Evolutionary conservation across 2,797 vertebrate species (phyloP), one percentile per base, ranked within the genome.

Genomic region (Vireo griseus): DNA sequence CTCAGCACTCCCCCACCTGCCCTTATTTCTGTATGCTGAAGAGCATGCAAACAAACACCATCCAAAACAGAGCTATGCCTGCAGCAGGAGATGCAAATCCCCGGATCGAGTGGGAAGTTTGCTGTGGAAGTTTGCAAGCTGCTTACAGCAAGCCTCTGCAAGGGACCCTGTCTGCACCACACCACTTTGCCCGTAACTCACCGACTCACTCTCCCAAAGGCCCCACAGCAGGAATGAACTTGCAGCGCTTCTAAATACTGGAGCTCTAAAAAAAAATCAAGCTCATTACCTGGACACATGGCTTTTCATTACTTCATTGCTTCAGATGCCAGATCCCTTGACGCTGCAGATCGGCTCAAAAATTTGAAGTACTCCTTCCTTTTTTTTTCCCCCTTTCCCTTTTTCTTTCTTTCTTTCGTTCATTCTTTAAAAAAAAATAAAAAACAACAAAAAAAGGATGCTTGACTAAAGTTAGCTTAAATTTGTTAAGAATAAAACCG

Each of bases 401-500:
- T 79, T n/a, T n/a, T n/a, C n/a, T n/a, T 77, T 65, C 57, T 84
- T 79, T 73, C 58, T 35, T 87, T 92, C 28, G 0, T 67, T 74
- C 5, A 6, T 59, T 91, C 57, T 87, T 82, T 16, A 67, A 77
- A 58, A 79, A 78, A 55, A 58, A 61, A 67, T 18, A 71, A 58
- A 55, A 54, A 39, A 3, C 9, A 40, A 31, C 48, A 33, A 66
- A 66, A 61, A 81, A 84, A 68, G 28, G 47, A 91, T 29, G 47
- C 91, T 94, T 67, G 58, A 92, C 93, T 76, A 90, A 96, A 96
- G 94, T 97, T 96, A 91, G 84, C 95, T 93, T 94, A 97, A 93
- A 94, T 96, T 93, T 89, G 82, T 95, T 82, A 83, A 95, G 95
- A 94, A 83, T 97, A 92, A 94, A 97, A 90, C 84, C 67, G 1